Evolutionary conservation across 2,797 vertebrate species (phyloP), one percentile per base, ranked within the genome.

Genomic region (Enteromius paludinosus): DNA sequence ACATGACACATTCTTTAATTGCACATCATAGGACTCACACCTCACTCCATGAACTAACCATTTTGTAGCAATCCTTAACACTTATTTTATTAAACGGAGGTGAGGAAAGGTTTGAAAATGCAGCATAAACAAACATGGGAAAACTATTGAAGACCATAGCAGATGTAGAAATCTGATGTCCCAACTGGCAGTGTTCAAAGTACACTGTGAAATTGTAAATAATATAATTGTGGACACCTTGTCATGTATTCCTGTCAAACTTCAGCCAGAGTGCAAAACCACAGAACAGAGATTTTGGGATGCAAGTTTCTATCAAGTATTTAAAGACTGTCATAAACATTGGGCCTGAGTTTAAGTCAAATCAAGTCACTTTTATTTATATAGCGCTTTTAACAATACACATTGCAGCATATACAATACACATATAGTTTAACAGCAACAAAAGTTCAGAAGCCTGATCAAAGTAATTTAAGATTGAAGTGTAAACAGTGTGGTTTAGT

Each of bases 401-500:
- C n/a, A n/a, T n/a, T n/a, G n/a, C n/a, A n/a, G n/a, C n/a, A n/a
- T n/a, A n/a, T n/a, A n/a, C n/a, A n/a, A n/a, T n/a, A n/a, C n/a
- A n/a, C n/a, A n/a, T n/a, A n/a, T n/a, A 54, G 14, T 68, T 23
- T 18, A 68, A 56, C 33, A 20, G 15, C 49, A 68, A 28, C 5
- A 10, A 20, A 49, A 28, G 45, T 56, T 65, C 12, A 49, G 20
- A 8, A n/a, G 61, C 11, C 47, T 41, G 47, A 68, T 69, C 9
- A 56, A 41, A 54, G 15, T 17, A 8, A 56, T 61, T 76, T 62
- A 47, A 35, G 28, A 65, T 52, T 9, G 20, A 35, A 33, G 64
- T 68, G 47, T 68, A 54, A 54, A 78, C 30, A 28, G 64, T 54
- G 77, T 54, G 33, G 64, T 68, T 68, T 79, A 77, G 41, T 56